Percentiles rank a stretch among this genome's conserved stretches.
phyloP scores from a whole-genome alignment of 1,140 invertebrate species.

The Mercenaria mercenaria region DNA sequence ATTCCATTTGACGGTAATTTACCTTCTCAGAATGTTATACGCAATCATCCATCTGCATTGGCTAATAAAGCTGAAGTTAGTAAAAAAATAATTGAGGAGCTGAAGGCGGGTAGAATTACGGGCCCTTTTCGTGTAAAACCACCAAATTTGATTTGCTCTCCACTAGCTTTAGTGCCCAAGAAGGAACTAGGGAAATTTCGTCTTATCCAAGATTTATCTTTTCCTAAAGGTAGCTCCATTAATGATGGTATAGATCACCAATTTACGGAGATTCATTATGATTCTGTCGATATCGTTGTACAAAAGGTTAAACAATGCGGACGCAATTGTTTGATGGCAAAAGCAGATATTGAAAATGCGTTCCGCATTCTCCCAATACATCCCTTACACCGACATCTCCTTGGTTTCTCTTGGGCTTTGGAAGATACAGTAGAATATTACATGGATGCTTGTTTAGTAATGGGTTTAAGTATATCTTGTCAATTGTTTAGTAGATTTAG shows the following conservation, averaged over 20 bases:
- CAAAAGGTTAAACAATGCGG: conserved; percentile 15
- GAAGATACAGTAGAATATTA: not conserved
- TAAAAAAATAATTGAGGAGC: not conserved
- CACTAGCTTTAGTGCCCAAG: conserved; percentile 23
- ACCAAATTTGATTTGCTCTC: conserved; percentile 13
- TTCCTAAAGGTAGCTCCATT: not conserved
- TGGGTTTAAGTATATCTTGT: conserved; percentile 42
- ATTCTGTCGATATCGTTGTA: conserved; percentile 40
- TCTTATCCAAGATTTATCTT: conserved; percentile 42
- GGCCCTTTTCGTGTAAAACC: not conserved
- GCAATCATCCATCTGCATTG: conserved; percentile 27
- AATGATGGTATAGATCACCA: conserved; percentile 38
- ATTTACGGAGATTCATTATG: conserved; percentile 14
- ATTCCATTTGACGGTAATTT: not conserved
- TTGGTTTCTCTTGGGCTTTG: conserved; percentile 16
- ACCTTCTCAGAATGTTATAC: no score
- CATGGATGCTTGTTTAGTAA: conserved; percentile 36
- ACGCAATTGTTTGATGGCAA: conserved; percentile 2
- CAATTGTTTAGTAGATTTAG: conserved; percentile 24
- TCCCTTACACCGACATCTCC: conserved; percentile 4
- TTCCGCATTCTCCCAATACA: conserved; percentile 44
- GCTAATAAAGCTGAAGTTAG: not conserved
- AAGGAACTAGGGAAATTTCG: not conserved
- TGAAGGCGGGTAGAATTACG: not conserved
- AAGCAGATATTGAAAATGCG: conserved; percentile 52